Conservation (phyloP, 2,888 invertebrate genomes). For the Cremastinae sp. region DNA sequence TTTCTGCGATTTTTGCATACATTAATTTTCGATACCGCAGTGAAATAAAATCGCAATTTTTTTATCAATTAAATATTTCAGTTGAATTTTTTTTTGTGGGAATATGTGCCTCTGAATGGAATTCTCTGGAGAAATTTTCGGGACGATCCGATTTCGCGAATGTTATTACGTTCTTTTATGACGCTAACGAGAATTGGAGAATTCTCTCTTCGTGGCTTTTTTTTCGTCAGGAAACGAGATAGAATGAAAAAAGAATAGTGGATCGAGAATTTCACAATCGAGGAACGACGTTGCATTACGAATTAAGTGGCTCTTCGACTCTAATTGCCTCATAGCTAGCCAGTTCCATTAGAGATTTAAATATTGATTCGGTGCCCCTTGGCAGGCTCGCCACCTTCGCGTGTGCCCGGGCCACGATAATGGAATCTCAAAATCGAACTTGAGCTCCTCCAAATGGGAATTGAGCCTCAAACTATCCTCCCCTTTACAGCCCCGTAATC, state of each 20-base stretch:
- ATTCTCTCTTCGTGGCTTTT: constrained; percentile 28
- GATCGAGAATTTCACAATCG: constrained; percentile 41
- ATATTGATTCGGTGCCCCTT: constrained; percentile 72
- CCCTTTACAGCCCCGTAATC: not conserved
- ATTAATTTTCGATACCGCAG: constrained; percentile 1
- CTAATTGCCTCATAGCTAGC: constrained; percentile 51
- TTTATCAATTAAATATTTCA: not conserved
- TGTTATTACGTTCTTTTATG: constrained; percentile 37
- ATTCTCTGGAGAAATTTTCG: constrained; percentile 42
- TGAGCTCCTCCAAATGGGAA: constrained; percentile 58
- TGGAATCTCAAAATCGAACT: constrained; percentile 70
- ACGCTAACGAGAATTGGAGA: constrained; percentile 41
- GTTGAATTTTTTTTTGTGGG: not conserved
- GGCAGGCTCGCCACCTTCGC: constrained; percentile 40
- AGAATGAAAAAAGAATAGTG: constrained; percentile 7
- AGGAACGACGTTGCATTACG: constrained; percentile 54
- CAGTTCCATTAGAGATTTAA: constrained; percentile 75
- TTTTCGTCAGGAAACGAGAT: constrained; percentile 32
- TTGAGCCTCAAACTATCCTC: constrained; percentile 27
- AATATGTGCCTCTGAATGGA: not conserved
- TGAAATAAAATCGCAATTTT: constrained; percentile 18
- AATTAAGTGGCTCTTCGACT: constrained; percentile 63
- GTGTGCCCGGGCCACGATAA: constrained; percentile 62
- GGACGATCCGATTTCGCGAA: constrained; percentile 38
- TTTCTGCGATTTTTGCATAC: constrained; percentile 20